Percentiles rank a stretch among this genome's conserved stretches.
Conservation (phyloP, 2,797 vertebrate genomes). For the Erethizon dorsatum region DNA sequence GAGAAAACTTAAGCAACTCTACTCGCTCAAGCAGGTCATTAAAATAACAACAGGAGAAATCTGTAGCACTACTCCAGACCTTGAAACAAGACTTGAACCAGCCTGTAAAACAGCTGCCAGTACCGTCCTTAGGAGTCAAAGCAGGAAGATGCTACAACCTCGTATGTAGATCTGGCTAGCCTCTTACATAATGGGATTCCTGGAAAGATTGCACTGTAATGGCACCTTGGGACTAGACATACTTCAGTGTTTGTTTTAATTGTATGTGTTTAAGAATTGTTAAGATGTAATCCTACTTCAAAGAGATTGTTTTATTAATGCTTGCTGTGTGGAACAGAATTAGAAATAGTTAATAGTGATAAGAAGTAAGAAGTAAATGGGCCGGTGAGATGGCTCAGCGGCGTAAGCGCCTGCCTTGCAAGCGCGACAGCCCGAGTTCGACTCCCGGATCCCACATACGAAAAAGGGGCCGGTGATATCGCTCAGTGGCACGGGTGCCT, state of each 20-base stretch:
- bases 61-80: background rate
- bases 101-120: background rate
- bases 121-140: background rate
- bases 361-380: too few relatives aligned
- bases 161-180: background rate
- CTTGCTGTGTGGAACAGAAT: conserved; percentile 20
- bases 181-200: background rate
- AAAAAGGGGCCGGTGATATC: too few relatives aligned
- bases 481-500: too few relatives aligned
- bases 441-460: too few relatives aligned
- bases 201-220: conserved; percentile 46
- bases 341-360: conserved; percentile 55
- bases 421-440: too few relatives aligned
- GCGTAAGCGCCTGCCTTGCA: too few relatives aligned
- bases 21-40: conserved; percentile 16
- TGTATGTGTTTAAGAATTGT: conserved; percentile 47
- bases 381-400: too few relatives aligned
- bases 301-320: background rate
- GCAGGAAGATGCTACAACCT: conserved; percentile 24
- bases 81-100: conserved; percentile 32
- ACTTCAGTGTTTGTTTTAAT: conserved; percentile 56
- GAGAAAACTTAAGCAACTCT: conserved; percentile 31
- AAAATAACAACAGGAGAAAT: conserved; percentile 32
- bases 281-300: conserved; percentile 27
- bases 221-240: background rate